Evolutionary conservation across 2,888 invertebrate species (phyloP).

Genomic region (Lochmaea crataegi): DNA sequence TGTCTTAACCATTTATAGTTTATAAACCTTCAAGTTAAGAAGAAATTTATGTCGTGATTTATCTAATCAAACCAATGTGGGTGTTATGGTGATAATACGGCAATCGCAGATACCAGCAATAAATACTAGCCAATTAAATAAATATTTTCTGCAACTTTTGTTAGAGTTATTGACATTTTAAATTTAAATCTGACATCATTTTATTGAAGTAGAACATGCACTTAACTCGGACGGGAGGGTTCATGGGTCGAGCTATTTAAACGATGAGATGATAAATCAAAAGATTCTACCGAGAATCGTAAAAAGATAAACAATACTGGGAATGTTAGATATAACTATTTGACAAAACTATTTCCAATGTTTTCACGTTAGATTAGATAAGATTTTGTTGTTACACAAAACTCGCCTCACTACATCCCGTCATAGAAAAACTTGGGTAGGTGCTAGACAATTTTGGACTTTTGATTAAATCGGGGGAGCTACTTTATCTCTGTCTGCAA

Average conservation of each 20-base stretch:
- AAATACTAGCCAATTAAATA: constrained; percentile 44
- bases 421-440: too few species aligned
- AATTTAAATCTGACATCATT: constrained; percentile 27
- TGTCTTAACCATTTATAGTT: constrained; percentile 33
- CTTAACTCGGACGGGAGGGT: constrained; percentile 8
- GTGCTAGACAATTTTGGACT: too few species aligned
- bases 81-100: constrained; percentile 43
- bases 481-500: too few species aligned
- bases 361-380: too few species aligned
- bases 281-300: neutral
- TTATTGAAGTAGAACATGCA: constrained; percentile 28
- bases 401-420: too few species aligned
- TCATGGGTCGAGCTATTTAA: neutral
- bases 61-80: constrained; percentile 47
- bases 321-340: neutral
- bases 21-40: constrained; percentile 8
- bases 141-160: constrained; percentile 17
- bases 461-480: too few species aligned
- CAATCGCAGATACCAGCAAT: constrained; percentile 39
- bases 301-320: neutral
- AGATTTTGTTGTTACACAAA: too few species aligned
- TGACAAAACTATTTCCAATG: too few species aligned
- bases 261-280: neutral
- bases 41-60: constrained; percentile 44
- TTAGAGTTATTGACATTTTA: constrained; percentile 35